Evolutionary conservation across 2,113 vertebrate genomes (phyloP).

Genomic region (Chinchilla lanigera): DNA sequence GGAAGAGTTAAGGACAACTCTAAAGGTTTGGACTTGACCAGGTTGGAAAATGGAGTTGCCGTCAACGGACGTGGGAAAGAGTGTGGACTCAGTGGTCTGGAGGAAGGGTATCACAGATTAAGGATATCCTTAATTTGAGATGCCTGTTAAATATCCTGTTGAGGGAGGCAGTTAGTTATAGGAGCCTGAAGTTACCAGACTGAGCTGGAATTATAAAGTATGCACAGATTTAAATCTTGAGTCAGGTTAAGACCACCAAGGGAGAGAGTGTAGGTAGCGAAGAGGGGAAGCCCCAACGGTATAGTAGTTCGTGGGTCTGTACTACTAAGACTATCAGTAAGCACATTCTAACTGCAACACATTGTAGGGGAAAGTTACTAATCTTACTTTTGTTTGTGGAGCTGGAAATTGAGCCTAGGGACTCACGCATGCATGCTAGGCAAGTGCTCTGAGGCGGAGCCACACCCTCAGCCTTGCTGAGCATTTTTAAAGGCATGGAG

Average conservation of each 20-base stretch:
- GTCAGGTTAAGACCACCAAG: neutral
- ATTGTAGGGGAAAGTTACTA: neutral
- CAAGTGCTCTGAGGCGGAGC: neutral
- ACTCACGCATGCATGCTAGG: neutral
- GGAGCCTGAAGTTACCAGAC: neutral
- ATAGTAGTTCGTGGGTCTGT: neutral
- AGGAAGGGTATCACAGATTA: neutral
- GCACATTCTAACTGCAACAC: neutral
- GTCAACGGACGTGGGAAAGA: neutral
- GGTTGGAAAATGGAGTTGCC: neutral
- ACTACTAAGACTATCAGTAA: neutral
- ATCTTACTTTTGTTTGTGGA: neutral
- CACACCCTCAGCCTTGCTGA: neutral
- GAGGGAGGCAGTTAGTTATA: neutral
- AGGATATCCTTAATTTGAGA: neutral
- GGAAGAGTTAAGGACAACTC: neutral
- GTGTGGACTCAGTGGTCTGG: neutral
- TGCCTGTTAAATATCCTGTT: neutral
- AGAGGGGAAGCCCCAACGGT: neutral
- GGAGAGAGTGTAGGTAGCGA: neutral
- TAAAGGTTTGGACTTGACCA: neutral
- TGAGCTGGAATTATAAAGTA: neutral
- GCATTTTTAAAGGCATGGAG: neutral
- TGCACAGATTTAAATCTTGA: neutral
- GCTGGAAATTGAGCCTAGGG: neutral